Conservation (phyloP, 1,140 invertebrate genomes). For the Lethocerus indicus region DNA sequence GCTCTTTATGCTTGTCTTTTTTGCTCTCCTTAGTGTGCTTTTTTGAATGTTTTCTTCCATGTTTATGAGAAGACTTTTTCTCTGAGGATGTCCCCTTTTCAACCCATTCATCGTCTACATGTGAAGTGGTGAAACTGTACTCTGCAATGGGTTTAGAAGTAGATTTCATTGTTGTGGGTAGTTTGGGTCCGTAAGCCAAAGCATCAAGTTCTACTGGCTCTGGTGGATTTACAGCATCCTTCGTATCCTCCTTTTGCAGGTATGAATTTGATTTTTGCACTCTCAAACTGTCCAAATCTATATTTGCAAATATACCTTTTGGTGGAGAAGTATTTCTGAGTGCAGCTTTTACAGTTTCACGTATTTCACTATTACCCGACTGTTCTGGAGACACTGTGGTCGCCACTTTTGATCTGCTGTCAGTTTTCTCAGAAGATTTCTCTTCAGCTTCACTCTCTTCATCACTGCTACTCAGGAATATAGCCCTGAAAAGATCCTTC, state of each 20-base stretch:
- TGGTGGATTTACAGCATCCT: conserved; percentile 12
- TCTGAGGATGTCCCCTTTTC: conserved; percentile 24
- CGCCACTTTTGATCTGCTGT: background rate
- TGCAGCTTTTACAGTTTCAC: conserved; percentile 25
- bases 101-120: conserved; percentile 24
- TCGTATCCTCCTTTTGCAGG: background rate
- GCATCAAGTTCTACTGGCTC: background rate
- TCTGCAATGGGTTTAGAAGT: conserved; percentile 22
- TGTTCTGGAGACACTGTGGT: no score
- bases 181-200: conserved; percentile 8
- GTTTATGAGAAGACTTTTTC: no score
- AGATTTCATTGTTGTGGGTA: no score
- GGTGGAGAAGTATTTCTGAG: conserved; percentile 46
- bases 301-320: conserved; percentile 52
- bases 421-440: no score
- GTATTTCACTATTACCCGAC: conserved; percentile 20
- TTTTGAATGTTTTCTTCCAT: conserved; percentile 29
- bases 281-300: conserved; percentile 37
- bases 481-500: conserved; percentile 44
- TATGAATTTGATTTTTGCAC: background rate
- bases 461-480: conserved; percentile 44
- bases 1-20: conserved; percentile 19
- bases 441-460: conserved; percentile 30
- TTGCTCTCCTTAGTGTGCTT: conserved; percentile 25
- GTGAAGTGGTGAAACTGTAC: background rate